Evolutionary conservation across 2,797 vertebrate genomes (phyloP), one percentile per base, ranked within the genome.

Genomic region (Ciconia nigra): DNA sequence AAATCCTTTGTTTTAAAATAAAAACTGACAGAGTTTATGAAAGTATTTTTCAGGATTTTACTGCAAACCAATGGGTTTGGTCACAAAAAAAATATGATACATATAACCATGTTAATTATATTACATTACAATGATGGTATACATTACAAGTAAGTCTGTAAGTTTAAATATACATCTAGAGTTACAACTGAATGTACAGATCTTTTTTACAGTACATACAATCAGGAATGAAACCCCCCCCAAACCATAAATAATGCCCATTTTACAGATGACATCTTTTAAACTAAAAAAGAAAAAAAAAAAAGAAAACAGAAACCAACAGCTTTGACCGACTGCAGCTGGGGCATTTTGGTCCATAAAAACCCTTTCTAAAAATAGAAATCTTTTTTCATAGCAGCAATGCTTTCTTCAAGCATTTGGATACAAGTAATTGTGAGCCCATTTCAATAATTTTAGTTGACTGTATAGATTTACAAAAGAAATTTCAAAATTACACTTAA

Each of bases 151-250:
- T 98, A 99, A 99, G 98, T 98, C 98, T 98, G 98, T 98, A 98
- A 98, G 98, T 98, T 99, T 99, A 99, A 99, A 99, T 99, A 99
- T 98, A 99, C 98, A 99, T 98, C 98, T 99, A 99, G 98, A 98
- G 99, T 99, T 99, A 98, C 98, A 98, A 98, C 98, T 98, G 98
- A 99, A 99, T 99, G 98, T 99, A 99, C 99, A 99, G 98, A 99
- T 98, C 95, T 98, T 99, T 99, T 99, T 99, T 99, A 99, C 98
- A 98, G 98, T 99, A 99, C 98, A 99, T 98, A 99, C 98, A 99
- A 98, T 98, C 98, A 98, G 98, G 98, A 99, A 99, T 99, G 99
- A 98, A 98, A 98, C 98, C 71, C 37, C 70, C 89, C 83, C 65
- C 26, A 96, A 93, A 91, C 96, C 95, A 98, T 98, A 98, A 98